Evolutionary conservation across 2,888 invertebrate species (phyloP).

Genomic region (Metellina segmentata): DNA sequence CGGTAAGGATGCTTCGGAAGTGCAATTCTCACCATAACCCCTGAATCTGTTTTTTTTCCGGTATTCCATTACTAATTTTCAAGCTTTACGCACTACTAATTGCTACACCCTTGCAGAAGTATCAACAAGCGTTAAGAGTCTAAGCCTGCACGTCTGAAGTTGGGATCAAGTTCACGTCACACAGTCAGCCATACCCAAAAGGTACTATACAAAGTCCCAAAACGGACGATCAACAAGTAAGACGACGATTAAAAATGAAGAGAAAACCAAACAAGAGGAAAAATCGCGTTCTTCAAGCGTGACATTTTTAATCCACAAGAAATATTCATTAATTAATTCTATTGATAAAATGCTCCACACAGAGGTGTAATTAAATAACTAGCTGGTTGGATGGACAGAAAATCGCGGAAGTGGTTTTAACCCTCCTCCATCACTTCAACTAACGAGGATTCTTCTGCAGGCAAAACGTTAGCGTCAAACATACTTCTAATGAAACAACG

Average conservation of each 20-base stretch:
- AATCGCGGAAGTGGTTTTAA: constrained; percentile 67
- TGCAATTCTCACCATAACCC: no score
- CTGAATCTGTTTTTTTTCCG: no score
- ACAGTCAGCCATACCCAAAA: no score
- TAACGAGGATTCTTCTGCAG: constrained; percentile 58
- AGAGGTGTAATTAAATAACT: constrained; percentile 65
- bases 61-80: no score
- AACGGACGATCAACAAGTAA: constrained; percentile 33
- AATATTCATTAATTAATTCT: constrained; percentile 62
- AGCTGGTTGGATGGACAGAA: constrained; percentile 31
- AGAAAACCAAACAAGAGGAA: no score
- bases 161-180: no score
- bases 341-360: constrained; percentile 61
- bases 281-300: background rate
- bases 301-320: constrained; percentile 45
- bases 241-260: background rate
- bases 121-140: no score
- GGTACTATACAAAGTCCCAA: no score
- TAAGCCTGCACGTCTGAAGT: no score
- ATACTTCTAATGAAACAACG: constrained; percentile 67
- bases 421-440: constrained; percentile 51
- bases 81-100: no score
- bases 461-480: constrained; percentile 61
- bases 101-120: no score
- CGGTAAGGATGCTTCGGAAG: no score